Evolutionary conservation across 1,140 invertebrate genomes (phyloP).

Genomic region (Drosophila tani): DNA sequence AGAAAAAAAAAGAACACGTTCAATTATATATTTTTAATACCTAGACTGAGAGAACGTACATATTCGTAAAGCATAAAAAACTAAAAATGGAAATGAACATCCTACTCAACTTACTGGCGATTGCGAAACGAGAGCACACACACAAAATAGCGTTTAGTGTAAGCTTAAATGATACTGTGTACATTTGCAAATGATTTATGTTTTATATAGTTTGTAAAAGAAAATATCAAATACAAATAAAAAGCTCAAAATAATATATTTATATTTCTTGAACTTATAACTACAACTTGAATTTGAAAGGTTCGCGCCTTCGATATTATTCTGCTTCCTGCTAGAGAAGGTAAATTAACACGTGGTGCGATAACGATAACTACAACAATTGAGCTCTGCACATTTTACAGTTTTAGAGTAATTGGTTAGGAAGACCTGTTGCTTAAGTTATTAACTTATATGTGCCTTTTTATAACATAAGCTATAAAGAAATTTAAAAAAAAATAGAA

Average conservation of each 20-base stretch:
- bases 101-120: constrained; percentile 59
- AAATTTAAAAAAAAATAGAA: too few relatives aligned
- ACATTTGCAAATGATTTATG: constrained; percentile 64
- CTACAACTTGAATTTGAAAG: too few relatives aligned
- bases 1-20: constrained; percentile 33
- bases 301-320: too few relatives aligned
- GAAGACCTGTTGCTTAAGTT: not conserved
- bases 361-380: too few relatives aligned
- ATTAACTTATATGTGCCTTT: not conserved
- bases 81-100: constrained; percentile 45
- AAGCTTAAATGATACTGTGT: constrained; percentile 65
- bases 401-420: not conserved
- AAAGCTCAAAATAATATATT: constrained; percentile 56
- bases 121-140: constrained; percentile 57
- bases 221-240: constrained; percentile 56
- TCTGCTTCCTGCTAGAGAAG: too few relatives aligned
- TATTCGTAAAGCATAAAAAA: constrained; percentile 36
- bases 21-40: constrained; percentile 52
- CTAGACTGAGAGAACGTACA: constrained; percentile 72
- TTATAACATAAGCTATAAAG: too few relatives aligned
- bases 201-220: constrained; percentile 71
- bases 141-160: constrained; percentile 62
- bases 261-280: too few relatives aligned
- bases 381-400: not conserved
- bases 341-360: too few relatives aligned